These are phyloP conservation scores for Machimus rusticus DNA, from an alignment of 2,888 invertebrate genomes.

Conservation along the genomic window DNA sequence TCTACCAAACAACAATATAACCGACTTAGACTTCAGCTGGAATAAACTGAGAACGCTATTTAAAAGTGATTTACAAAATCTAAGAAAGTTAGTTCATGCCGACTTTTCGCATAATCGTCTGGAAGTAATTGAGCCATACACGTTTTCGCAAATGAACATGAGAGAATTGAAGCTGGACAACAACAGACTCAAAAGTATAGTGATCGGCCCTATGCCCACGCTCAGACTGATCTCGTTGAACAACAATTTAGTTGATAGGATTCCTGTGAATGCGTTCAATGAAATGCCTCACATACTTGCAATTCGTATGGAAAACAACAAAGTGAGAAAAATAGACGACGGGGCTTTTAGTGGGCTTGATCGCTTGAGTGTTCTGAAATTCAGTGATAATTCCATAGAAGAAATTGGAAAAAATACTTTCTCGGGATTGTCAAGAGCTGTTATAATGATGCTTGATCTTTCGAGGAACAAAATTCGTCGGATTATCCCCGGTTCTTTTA, in stretches of 20 bases:
- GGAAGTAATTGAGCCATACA: too few relatives aligned
- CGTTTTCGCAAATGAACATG: constrained; percentile 52
- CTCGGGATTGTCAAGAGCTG: too few relatives aligned
- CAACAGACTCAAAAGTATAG: constrained; percentile 54
- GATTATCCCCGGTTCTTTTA: constrained; percentile 52
- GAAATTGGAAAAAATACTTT: too few relatives aligned
- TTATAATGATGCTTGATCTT: constrained; percentile 50
- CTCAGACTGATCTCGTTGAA: constrained; percentile 53
- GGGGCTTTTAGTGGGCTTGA: too few relatives aligned
- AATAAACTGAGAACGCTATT: too few relatives aligned
- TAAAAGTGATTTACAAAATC: too few relatives aligned
- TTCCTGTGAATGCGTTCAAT: neutral
- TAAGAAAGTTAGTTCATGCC: too few relatives aligned
- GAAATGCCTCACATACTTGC: constrained; percentile 48
- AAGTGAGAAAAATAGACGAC: constrained; percentile 52
- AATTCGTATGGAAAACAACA: constrained; percentile 50
- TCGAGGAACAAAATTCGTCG: constrained; percentile 54
- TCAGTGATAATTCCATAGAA: too few relatives aligned
- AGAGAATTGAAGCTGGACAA: constrained; percentile 53
- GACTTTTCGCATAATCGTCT: too few relatives aligned
- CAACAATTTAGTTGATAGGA: constrained; percentile 50
- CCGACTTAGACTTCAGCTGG: too few relatives aligned
- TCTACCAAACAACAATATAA: too few relatives aligned
- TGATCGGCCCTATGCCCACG: constrained; percentile 51
- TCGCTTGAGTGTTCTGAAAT: too few relatives aligned